Base-by-base conservation (phyloP, 2,888 invertebrate species). In the Reticulitermes lucifugus region DNA sequence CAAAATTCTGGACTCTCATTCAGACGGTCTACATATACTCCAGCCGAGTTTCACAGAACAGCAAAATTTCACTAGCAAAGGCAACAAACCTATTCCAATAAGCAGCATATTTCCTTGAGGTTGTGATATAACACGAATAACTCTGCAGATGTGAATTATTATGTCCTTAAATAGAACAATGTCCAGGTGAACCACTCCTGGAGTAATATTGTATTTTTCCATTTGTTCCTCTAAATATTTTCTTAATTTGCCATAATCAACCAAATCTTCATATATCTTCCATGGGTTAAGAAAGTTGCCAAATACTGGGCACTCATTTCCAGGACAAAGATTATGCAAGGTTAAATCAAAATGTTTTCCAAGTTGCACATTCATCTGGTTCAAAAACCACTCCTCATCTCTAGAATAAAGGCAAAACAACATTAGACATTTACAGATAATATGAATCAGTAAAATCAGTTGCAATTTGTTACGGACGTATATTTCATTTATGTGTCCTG, bases 81-180 rank as follows among this genome's bases (percentile, higher is more conserved):
- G 43, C 55, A 46, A 86, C 90, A 85, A 84, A 92, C 95, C 96
- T 86, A 97, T 96, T 59, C 97, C 97, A 65, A 98, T 94, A 86
- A 97, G 93, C 25, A 98, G 91, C 94, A 96, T 93, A 90, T 98
- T 95, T 0, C 98, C 97, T 21, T 96, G 92, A 0, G 95, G 96
- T 89, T 93, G 97, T 0, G 97, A 96, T 85, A 98, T 94, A 55
- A 97, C 96, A 75, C 98, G 93, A 43, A 96, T 94, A 86, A 98
- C 95, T 87, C 96, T 94, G 86, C 95, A 95, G 84, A 98, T 93
- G 90, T 98, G 97, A 88, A 97, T 96, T 75, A 98, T 95, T 18
- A 97, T 97, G 89, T 98, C 97, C 88, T 94, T 94, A 91, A 97
- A 98, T 86, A 98, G 92, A 10, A 98, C 97, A 86, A 98, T 91